Percentiles rank a stretch among this genome's conserved stretches.
Conservation (phyloP, 2,888 invertebrate species). For the Rhabditoides inermis region DNA sequence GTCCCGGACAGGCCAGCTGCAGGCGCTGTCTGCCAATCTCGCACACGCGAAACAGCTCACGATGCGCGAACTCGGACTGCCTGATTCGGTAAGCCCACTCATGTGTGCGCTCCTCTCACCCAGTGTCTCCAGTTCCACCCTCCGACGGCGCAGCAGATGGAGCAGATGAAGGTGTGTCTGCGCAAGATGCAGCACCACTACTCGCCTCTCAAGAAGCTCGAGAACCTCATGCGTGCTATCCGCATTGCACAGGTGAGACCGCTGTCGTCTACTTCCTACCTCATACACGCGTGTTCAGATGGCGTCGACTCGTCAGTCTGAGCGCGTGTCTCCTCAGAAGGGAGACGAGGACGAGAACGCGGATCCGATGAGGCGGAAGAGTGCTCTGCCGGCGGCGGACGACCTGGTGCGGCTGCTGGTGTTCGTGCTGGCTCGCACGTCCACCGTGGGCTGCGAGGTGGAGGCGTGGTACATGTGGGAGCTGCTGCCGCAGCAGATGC, state of each 20-base stretch:
- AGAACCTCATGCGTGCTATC: slow-evolving; percentile 70
- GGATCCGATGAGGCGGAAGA: slow-evolving; percentile 7
- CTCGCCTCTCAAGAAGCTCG: slow-evolving; percentile 83
- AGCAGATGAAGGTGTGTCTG: slow-evolving; percentile 67
- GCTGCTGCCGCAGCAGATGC: slow-evolving; percentile 75
- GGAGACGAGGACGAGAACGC: slow-evolving; percentile 13
- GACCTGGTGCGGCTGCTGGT: slow-evolving; percentile 84
- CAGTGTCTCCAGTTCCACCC: slow-evolving; percentile 11
- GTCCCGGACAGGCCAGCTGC: slow-evolving; percentile 54
- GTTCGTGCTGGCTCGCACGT: slow-evolving; percentile 80
- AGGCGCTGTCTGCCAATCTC: slow-evolving; percentile 55
- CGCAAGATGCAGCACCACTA: slow-evolving; percentile 79
- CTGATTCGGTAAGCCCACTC: slow-evolving; percentile 25
- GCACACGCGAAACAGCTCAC: slow-evolving; percentile 55
- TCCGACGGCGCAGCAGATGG: slow-evolving; percentile 58
- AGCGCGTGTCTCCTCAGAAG: slow-evolving; percentile 6
- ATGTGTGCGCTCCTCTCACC: background rate
- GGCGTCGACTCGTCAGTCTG: no score
- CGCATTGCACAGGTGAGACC: no score
- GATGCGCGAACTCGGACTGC: slow-evolving; percentile 56
- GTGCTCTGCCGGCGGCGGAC: slow-evolving; percentile 23
- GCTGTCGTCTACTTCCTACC: no score
- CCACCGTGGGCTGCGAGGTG: slow-evolving; percentile 81
- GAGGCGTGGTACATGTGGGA: slow-evolving; percentile 94
- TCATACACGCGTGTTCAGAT: no score